A percentile compares a stretch with the other conserved stretches of the same genome.
These are phyloP conservation scores for Seison nebaliae DNA, from an alignment of 1,140 invertebrate species.

Conservation along the genomic window DNA sequence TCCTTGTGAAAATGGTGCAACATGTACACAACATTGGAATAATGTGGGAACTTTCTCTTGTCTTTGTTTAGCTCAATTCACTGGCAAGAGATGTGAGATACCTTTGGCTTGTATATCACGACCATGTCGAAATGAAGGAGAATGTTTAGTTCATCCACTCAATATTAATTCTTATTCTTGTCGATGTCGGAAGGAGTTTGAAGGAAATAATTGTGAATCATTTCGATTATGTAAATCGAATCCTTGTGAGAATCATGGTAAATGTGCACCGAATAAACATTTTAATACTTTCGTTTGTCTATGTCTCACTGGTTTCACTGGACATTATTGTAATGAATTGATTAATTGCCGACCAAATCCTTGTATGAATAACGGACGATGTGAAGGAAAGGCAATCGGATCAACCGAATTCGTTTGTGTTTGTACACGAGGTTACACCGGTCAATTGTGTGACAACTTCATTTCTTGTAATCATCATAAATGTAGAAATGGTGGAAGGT, in stretches of 20 bases:
- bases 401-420: slow-evolving; percentile 50
- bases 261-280: not conserved
- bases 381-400: slow-evolving; percentile 48
- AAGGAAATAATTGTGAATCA: slow-evolving; percentile 18
- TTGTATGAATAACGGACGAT: slow-evolving; percentile 60
- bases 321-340: not conserved
- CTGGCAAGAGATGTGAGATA: slow-evolving; percentile 4
- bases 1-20: slow-evolving; percentile 6
- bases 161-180: slow-evolving; percentile 41
- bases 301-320: slow-evolving; percentile 8
- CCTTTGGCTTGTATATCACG: slow-evolving; percentile 11
- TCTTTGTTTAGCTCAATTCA: slow-evolving; percentile 4
- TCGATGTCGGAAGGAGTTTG: slow-evolving; percentile 13
- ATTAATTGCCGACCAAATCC: slow-evolving; percentile 46
- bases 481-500: slow-evolving; percentile 10
- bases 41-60: slow-evolving; percentile 14
- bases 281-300: slow-evolving; percentile 1
- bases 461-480: slow-evolving; percentile 6
- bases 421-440: slow-evolving; percentile 40
- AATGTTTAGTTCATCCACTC: slow-evolving; percentile 35
- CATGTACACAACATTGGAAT: slow-evolving; percentile 13
- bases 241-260: slow-evolving; percentile 14
- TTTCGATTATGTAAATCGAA: slow-evolving; percentile 17
- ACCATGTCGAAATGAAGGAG: slow-evolving; percentile 16
- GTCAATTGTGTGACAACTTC: slow-evolving; percentile 14